phyloP scores from a whole-genome alignment of 64 coral and sea anemone genomes.

The Montipora cactus region DNA sequence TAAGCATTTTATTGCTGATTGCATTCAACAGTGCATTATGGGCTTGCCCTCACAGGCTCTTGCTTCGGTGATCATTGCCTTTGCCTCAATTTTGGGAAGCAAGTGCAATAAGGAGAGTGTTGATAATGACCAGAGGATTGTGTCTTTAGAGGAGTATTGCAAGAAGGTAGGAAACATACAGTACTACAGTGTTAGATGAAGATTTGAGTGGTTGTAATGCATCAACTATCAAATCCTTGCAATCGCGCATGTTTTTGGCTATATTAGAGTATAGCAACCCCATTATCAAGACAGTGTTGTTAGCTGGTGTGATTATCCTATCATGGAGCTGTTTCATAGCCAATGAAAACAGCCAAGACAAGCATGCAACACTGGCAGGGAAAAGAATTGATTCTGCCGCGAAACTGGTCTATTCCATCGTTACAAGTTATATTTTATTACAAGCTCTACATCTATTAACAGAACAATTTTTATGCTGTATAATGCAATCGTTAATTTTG shows the following conservation, averaged over 20 bases:
- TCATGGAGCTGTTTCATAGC: no score
- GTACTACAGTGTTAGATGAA: not conserved
- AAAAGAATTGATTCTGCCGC: not conserved
- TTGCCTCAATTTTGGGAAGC: constrained; percentile 63
- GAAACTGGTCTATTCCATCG: no score
- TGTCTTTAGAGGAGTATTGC: constrained; percentile 79
- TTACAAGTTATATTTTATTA: no score
- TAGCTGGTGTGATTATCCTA: no score
- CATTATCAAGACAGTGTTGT: no score
- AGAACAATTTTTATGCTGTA: not conserved
- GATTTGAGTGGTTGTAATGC: no score
- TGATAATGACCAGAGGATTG: constrained; percentile 29
- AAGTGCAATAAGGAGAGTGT: constrained; percentile 51
- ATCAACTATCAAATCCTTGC: no score
- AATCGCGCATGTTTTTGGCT: no score
- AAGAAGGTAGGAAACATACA: constrained; percentile 70
- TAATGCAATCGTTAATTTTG: not conserved
- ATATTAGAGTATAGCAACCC: no score
- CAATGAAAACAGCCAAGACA: no score
- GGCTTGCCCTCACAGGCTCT: constrained; percentile 93
- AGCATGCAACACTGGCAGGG: no score
- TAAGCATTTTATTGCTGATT: constrained; percentile 93
- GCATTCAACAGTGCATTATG: constrained; percentile 90
- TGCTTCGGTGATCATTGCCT: constrained; percentile 75
- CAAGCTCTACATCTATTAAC: not conserved